Percentiles rank a stretch among this genome's conserved stretches.
Evolutionary conservation across 2,888 invertebrate genomes (phyloP).

Genomic region (Cactoblastis cactorum): DNA sequence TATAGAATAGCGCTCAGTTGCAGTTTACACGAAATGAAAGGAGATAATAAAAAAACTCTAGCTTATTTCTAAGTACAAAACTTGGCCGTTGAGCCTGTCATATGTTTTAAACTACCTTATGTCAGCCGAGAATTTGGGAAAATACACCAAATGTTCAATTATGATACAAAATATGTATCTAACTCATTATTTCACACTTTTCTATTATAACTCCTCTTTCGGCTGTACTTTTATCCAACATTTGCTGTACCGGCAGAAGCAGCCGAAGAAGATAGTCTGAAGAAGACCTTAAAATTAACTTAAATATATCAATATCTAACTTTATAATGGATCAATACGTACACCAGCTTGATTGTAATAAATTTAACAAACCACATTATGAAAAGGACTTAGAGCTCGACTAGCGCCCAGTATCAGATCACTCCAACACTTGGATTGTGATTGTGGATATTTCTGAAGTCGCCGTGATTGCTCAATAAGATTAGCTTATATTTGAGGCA

Average conservation of each 20-base stretch:
- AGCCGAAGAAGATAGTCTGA: slow-evolving; percentile 14
- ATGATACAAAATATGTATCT: slow-evolving; percentile 1
- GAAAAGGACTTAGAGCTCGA: slow-evolving; percentile 52
- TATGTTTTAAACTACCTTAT: background rate
- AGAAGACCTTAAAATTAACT: slow-evolving; percentile 20
- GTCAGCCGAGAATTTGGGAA: slow-evolving; percentile 3
- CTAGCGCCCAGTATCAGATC: slow-evolving; percentile 41
- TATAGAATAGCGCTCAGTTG: too few species aligned
- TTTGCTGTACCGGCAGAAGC: background rate
- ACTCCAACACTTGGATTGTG: slow-evolving; percentile 19
- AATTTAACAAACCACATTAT: slow-evolving; percentile 29
- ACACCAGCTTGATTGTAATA: slow-evolving; percentile 23
- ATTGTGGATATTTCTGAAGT: slow-evolving; percentile 25
- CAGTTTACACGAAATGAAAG: background rate
- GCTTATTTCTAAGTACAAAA: slow-evolving; percentile 14
- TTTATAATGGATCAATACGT: slow-evolving; percentile 25
- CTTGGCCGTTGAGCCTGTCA: slow-evolving; percentile 6
- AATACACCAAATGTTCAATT: slow-evolving; percentile 7
- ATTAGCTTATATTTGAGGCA: background rate
- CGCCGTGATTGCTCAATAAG: slow-evolving; percentile 17
- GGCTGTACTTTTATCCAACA: slow-evolving; percentile 3
- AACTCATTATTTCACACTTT: too few species aligned
- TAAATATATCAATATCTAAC: slow-evolving; percentile 17
- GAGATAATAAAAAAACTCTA: background rate
- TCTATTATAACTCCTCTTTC: slow-evolving; percentile 4